Evolutionary conservation across 2,797 vertebrate species (phyloP).

Genomic region (Sebastolobus altivelis): DNA sequence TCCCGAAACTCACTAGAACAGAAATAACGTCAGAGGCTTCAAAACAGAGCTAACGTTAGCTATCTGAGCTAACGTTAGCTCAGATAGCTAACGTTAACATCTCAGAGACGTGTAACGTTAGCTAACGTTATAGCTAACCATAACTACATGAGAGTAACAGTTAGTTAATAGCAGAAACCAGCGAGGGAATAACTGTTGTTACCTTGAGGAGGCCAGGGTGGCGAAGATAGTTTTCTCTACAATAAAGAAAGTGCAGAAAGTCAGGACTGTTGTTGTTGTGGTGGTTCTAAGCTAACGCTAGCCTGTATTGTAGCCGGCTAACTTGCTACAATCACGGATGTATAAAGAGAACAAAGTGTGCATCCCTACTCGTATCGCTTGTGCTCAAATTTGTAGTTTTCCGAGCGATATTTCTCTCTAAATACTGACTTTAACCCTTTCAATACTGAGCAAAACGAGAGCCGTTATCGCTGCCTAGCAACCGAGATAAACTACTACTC

Average conservation of each 20-base stretch:
- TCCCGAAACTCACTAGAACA: constrained; percentile 77
- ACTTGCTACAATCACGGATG: too few species aligned
- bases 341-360: too few species aligned
- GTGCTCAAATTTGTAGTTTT: background rate
- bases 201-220: constrained; percentile 72
- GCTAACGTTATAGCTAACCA: background rate
- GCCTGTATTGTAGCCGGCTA: background rate
- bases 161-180: background rate
- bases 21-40: background rate
- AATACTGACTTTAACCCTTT: background rate
- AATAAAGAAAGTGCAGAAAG: background rate
- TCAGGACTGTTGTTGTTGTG: background rate
- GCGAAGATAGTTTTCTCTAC: background rate
- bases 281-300: background rate
- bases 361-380: background rate
- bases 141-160: background rate
- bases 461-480: constrained; percentile 73
- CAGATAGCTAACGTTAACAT: background rate
- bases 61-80: background rate
- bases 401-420: background rate
- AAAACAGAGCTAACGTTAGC: constrained; percentile 1
- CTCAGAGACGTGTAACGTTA: background rate
- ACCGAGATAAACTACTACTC: constrained; percentile 78
- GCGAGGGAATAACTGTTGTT: background rate
- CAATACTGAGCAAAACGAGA: background rate